phyloP scores from a whole-genome alignment of 1,140 invertebrate species.

The Diorhabda carinulata region DNA sequence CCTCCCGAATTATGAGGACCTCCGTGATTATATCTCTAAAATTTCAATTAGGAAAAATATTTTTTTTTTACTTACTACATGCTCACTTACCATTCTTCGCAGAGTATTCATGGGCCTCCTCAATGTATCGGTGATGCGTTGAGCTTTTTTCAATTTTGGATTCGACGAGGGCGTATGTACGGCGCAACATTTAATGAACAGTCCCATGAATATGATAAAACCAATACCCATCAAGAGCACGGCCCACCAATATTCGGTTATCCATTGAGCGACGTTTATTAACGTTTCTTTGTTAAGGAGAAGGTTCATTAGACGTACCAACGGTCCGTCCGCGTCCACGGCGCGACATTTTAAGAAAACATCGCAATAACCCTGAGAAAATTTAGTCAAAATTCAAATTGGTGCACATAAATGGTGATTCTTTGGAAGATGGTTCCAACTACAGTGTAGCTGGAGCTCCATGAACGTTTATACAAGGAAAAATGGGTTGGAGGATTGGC shows the following conservation, averaged over 20 bases:
- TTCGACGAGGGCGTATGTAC: conserved; percentile 98
- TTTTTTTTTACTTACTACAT: background rate
- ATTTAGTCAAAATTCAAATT: conserved; percentile 8
- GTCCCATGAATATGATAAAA: conserved; percentile 92
- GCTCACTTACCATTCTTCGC: conserved; percentile 66
- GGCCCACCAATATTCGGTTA: conserved; percentile 95
- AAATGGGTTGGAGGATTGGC: no score
- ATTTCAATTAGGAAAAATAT: background rate
- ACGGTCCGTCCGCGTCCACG: conserved; percentile 96
- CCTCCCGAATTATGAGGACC: conserved; percentile 37
- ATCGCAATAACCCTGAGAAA: conserved; percentile 88
- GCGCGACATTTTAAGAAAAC: conserved; percentile 96
- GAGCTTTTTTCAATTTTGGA: conserved; percentile 84
- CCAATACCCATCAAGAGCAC: conserved; percentile 87
- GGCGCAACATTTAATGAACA: conserved; percentile 99
- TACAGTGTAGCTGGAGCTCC: no score
- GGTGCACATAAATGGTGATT: no score
- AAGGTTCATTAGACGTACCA: conserved; percentile 94
- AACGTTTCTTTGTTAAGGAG: conserved; percentile 91
- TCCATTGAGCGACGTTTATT: conserved; percentile 79
- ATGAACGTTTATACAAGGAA: no score
- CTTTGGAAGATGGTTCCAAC: no score
- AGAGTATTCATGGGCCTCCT: conserved; percentile 85
- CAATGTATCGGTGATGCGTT: conserved; percentile 81
- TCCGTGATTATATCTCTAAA: conserved; percentile 26